Percentiles rank a stretch among this genome's conserved stretches.
Evolutionary conservation across 2,888 invertebrate species (phyloP).

Genomic region (Mamestra brassicae): DNA sequence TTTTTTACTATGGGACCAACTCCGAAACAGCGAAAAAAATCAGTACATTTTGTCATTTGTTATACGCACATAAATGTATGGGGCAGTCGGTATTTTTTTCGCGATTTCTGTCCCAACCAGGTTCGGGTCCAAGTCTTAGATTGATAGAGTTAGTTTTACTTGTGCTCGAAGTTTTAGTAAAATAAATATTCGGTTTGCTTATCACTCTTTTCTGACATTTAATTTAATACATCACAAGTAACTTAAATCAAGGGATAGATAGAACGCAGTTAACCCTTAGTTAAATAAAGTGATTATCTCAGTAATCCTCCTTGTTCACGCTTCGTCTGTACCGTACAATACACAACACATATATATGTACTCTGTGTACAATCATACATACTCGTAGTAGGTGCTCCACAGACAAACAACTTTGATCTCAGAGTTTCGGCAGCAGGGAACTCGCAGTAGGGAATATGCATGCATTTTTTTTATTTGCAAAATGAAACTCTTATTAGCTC

Average conservation of each 20-base stretch:
- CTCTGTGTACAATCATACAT: conserved; percentile 33
- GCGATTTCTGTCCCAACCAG: too few species aligned
- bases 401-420: neutral
- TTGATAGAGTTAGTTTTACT: too few species aligned
- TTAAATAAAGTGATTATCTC: conserved; percentile 43
- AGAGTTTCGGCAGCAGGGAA: neutral
- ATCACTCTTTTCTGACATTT: neutral
- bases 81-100: too few species aligned
- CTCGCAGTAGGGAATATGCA: neutral
- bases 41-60: too few species aligned
- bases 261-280: neutral
- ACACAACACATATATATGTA: conserved; percentile 16
- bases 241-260: neutral
- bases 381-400: conserved; percentile 8
- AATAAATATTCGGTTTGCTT: too few species aligned
- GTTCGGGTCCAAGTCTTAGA: too few species aligned
- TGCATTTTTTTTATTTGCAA: too few species aligned
- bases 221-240: neutral
- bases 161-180: too few species aligned
- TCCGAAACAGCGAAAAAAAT: too few species aligned
- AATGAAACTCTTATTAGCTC: too few species aligned
- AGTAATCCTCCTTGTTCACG: conserved; percentile 51
- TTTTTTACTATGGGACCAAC: too few species aligned
- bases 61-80: too few species aligned
- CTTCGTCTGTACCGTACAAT: conserved; percentile 51